These are phyloP conservation scores for Liparis tanakae DNA, from an alignment of 2,797 vertebrate genomes.

Conservation along the genomic window DNA sequence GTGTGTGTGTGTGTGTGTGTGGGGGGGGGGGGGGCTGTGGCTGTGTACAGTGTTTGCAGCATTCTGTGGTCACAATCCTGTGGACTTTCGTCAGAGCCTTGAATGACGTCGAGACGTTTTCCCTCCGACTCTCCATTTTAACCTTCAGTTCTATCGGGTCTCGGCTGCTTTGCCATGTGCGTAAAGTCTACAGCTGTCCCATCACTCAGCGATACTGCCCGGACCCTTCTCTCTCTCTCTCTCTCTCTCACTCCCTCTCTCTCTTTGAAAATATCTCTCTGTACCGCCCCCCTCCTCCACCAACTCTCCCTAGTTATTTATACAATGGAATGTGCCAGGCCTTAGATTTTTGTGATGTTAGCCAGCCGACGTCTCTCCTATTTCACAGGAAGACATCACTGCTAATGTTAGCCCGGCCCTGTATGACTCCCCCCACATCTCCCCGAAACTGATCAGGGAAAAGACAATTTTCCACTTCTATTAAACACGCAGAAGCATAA, in stretches of 20 bases:
- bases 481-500: slow-evolving; percentile 13
- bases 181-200: slow-evolving; percentile 78
- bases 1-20: too few relatives aligned
- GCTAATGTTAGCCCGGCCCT: slow-evolving; percentile 79
- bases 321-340: slow-evolving; percentile 87
- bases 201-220: slow-evolving; percentile 76
- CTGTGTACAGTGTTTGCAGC: background rate
- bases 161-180: slow-evolving; percentile 50
- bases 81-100: background rate
- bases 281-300: slow-evolving; percentile 41
- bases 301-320: slow-evolving; percentile 82
- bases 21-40: too few relatives aligned
- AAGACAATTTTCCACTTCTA: slow-evolving; percentile 28
- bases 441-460: slow-evolving; percentile 38
- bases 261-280: slow-evolving; percentile 57
- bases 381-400: slow-evolving; percentile 87
- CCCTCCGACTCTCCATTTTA: slow-evolving; percentile 51
- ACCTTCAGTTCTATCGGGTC: slow-evolving; percentile 60
- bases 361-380: slow-evolving; percentile 79
- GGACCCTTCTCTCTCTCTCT: slow-evolving; percentile 38
- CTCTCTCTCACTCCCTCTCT: slow-evolving; percentile 23
- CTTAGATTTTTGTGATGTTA: slow-evolving; percentile 86
- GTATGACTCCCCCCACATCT: slow-evolving; percentile 38
- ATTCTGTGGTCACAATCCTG: background rate
- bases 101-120: background rate